phyloP scores from a whole-genome alignment of 2,797 vertebrate genomes.

The Lutjanus argentimaculatus region DNA sequence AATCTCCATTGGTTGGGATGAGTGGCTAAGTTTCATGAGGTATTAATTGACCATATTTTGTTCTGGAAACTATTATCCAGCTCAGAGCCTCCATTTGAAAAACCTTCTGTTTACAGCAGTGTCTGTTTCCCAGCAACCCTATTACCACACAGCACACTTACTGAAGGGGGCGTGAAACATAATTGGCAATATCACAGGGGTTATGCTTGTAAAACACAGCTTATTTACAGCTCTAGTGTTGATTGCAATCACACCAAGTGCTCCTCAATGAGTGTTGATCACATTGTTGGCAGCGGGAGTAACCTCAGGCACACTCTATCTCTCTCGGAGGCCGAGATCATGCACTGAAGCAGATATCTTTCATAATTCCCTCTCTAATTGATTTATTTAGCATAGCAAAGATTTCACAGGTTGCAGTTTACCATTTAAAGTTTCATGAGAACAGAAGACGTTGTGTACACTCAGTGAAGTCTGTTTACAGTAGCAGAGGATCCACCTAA shows the following conservation, averaged over 20 bases:
- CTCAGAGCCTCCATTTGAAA: slow-evolving; percentile 44
- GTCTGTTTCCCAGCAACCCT: slow-evolving; percentile 82
- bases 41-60: slow-evolving; percentile 55
- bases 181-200: slow-evolving; percentile 66
- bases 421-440: slow-evolving; percentile 25
- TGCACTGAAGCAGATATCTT: slow-evolving; percentile 13
- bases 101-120: slow-evolving; percentile 69
- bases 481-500: slow-evolving; percentile 19
- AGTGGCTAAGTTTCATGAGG: slow-evolving; percentile 27
- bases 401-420: slow-evolving; percentile 8
- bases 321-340: slow-evolving; percentile 9
- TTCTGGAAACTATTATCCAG: slow-evolving; percentile 49
- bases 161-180: slow-evolving; percentile 49
- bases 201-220: slow-evolving; percentile 63
- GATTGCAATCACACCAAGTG: slow-evolving; percentile 64
- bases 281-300: slow-evolving; percentile 31
- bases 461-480: slow-evolving; percentile 35
- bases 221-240: slow-evolving; percentile 60
- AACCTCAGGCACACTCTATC: slow-evolving; percentile 13
- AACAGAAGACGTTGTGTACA: slow-evolving; percentile 11
- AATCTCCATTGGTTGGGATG: not conserved
- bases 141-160: slow-evolving; percentile 63
- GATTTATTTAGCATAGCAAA: slow-evolving; percentile 1
- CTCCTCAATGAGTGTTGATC: slow-evolving; percentile 49
- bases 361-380: slow-evolving; percentile 1